These are phyloP conservation scores for Bungarus multicinctus DNA, from an alignment of 2,113 vertebrate genomes.

Conservation along the genomic window DNA sequence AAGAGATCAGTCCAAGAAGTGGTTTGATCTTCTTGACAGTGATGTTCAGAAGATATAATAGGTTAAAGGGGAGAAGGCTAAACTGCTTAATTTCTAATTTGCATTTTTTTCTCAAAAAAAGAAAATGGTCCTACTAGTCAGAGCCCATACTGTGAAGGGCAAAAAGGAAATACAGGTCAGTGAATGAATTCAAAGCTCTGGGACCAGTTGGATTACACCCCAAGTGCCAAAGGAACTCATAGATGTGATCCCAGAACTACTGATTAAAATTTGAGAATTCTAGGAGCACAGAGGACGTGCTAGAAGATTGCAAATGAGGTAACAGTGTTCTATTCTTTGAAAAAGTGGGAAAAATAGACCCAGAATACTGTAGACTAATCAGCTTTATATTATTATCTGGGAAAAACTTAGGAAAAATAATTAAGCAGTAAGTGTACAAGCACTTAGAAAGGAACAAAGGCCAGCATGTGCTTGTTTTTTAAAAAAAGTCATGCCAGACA, in stretches of 20 bases:
- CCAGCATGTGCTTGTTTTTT: neutral
- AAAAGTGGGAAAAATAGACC: neutral
- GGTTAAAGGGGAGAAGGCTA: neutral
- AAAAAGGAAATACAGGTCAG: neutral
- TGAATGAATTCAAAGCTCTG: neutral
- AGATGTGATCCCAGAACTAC: neutral
- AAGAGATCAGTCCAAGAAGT: neutral
- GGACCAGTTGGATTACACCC: neutral
- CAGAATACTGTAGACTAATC: neutral
- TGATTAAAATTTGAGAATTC: neutral
- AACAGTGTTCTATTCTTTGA: neutral
- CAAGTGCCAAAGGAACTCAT: neutral
- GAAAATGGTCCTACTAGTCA: neutral
- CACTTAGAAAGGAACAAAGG: neutral
- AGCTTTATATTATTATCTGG: neutral
- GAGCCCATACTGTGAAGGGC: neutral
- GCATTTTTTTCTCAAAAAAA: neutral
- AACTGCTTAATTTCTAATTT: neutral
- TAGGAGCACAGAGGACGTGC: neutral
- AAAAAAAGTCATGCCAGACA: neutral
- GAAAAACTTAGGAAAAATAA: neutral
- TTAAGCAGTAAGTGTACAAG: neutral
- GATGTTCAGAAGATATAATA: neutral
- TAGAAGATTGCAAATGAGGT: neutral
- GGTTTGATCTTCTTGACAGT: neutral